Percentiles rank a stretch among this genome's conserved stretches.
phyloP scores from a whole-genome alignment of 1,140 invertebrate species.

The Ephestia elutella region DNA sequence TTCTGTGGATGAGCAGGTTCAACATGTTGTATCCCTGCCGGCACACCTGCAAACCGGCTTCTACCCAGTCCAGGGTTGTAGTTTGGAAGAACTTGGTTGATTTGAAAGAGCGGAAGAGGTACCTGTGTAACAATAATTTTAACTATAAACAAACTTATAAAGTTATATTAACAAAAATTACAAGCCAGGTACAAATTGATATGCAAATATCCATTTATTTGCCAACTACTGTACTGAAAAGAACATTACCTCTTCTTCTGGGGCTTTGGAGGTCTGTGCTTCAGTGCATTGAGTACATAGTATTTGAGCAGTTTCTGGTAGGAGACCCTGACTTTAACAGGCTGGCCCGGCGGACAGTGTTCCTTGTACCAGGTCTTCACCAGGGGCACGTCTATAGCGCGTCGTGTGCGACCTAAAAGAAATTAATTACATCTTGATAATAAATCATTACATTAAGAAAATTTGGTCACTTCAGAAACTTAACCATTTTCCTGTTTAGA shows the following conservation, averaged over 20 bases:
- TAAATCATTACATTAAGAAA: too few relatives aligned
- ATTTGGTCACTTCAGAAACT: too few relatives aligned
- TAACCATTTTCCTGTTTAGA: too few relatives aligned
- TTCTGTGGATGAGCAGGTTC: constrained; percentile 98
- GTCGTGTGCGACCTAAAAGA: constrained; percentile 79
- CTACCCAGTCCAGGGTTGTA: constrained; percentile 99
- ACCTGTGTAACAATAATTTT: constrained; percentile 61
- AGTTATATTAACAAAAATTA: too few relatives aligned
- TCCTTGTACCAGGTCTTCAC: constrained; percentile 99
- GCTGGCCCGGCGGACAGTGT: constrained; percentile 98
- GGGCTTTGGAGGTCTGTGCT: constrained; percentile 97
- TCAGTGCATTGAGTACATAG: constrained; percentile 97
- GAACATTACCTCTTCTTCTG: constrained; percentile 92
- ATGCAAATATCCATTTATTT: too few relatives aligned
- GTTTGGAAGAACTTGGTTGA: constrained; percentile 99
- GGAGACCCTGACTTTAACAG: constrained; percentile 98
- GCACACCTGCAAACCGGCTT: constrained; percentile 98
- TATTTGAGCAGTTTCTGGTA: constrained; percentile 99
- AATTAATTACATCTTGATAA: neutral
- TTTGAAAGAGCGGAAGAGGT: constrained; percentile 99
- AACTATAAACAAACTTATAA: too few relatives aligned
- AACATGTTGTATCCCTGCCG: constrained; percentile 99
- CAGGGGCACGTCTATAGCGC: constrained; percentile 97
- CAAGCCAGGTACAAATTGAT: too few relatives aligned
- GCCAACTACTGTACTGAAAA: too few relatives aligned